Evolutionary conservation across 2,888 invertebrate genomes (phyloP).

Genomic region (Catocala sponsa): DNA sequence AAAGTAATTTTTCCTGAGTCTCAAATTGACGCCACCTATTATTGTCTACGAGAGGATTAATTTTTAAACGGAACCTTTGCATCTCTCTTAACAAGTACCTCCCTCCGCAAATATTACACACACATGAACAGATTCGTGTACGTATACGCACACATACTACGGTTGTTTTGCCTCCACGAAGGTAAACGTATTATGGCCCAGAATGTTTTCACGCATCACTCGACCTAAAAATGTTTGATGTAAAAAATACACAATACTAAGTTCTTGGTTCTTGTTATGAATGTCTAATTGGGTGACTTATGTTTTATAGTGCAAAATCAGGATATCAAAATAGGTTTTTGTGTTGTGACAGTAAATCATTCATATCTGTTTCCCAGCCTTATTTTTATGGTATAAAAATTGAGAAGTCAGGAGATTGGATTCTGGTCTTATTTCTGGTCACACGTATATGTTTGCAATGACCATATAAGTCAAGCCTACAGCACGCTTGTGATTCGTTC

Average conservation of each 20-base stretch:
- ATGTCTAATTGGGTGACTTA: slow-evolving; percentile 10
- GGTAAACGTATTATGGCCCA: slow-evolving; percentile 9
- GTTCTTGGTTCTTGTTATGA: slow-evolving; percentile 21
- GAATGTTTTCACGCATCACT: slow-evolving; percentile 32
- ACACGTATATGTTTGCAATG: too few relatives aligned
- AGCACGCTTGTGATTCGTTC: too few relatives aligned
- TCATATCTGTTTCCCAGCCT: too few relatives aligned
- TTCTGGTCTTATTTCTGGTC: too few relatives aligned
- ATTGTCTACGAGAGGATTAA: slow-evolving; percentile 28
- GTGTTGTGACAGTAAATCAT: background rate
- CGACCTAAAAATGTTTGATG: slow-evolving; percentile 16
- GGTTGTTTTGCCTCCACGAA: slow-evolving; percentile 1
- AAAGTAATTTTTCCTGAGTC: slow-evolving; percentile 1
- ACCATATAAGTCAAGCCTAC: too few relatives aligned
- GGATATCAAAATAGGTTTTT: background rate
- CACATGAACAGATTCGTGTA: slow-evolving; percentile 10
- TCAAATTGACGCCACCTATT: slow-evolving; percentile 10
- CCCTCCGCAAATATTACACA: background rate
- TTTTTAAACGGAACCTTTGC: slow-evolving; percentile 38
- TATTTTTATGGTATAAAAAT: too few relatives aligned
- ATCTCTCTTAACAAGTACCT: slow-evolving; percentile 19
- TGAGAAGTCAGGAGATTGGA: too few relatives aligned
- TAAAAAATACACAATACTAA: background rate
- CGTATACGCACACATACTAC: slow-evolving; percentile 24
- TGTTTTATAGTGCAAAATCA: background rate